phyloP scores from a whole-genome alignment of 92 coral and sea anemone genomes.

The Porites evermanni region DNA sequence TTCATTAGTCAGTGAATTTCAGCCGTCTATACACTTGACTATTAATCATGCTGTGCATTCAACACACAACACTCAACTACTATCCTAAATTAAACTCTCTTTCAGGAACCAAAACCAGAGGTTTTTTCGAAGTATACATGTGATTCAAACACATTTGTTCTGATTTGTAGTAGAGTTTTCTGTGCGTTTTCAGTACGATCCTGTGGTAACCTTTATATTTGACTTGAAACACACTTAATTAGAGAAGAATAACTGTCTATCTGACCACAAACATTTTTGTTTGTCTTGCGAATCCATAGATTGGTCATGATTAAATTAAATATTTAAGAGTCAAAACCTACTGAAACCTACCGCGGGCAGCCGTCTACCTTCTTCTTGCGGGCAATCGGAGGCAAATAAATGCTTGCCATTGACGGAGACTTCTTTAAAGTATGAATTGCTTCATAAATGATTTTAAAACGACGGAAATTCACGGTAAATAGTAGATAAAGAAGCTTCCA shows the following conservation, averaged over 20 bases:
- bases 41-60: too few relatives aligned
- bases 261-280: slow-evolving; percentile 43
- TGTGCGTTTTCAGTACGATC: too few relatives aligned
- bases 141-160: too few relatives aligned
- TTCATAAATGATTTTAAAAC: not conserved
- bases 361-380: slow-evolving; percentile 97
- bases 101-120: too few relatives aligned
- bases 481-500: not conserved
- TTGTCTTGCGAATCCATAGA: slow-evolving; percentile 33
- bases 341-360: slow-evolving; percentile 87
- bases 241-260: slow-evolving; percentile 17
- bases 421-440: not conserved
- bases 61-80: too few relatives aligned
- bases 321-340: slow-evolving; percentile 56
- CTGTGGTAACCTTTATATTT: not conserved
- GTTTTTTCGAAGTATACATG: too few relatives aligned
- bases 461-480: not conserved
- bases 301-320: slow-evolving; percentile 27
- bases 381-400: slow-evolving; percentile 96
- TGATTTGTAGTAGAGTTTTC: too few relatives aligned
- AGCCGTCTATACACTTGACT: too few relatives aligned
- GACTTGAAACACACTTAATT: slow-evolving; percentile 2
- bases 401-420: slow-evolving; percentile 76
- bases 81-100: too few relatives aligned
- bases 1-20: too few relatives aligned